phyloP scores from a whole-genome alignment of 2,113 vertebrate genomes.

The Erinaceus europaeus region DNA sequence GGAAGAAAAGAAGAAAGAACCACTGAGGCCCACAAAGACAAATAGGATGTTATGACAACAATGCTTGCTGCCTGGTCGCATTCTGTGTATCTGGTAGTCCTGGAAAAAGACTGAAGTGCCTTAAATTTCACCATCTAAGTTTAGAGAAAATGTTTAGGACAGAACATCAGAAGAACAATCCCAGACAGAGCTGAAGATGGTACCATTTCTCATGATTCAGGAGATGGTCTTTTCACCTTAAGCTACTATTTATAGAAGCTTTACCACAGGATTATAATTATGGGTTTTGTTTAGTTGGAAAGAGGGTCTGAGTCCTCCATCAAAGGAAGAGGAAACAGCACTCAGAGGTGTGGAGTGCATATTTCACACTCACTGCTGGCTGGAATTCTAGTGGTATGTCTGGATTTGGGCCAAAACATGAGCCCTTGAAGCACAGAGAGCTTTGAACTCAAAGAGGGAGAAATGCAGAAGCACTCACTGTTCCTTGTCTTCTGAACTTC shows the following conservation, averaged over 20 bases:
- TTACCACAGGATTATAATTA: constrained; percentile 49
- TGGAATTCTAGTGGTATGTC: not conserved
- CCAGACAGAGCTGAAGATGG: not conserved
- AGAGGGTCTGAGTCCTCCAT: constrained; percentile 39
- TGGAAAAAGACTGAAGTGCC: not conserved
- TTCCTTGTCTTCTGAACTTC: not conserved
- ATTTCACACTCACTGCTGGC: not conserved
- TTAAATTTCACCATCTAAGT: not conserved
- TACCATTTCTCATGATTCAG: constrained; percentile 13
- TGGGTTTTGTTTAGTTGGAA: constrained; percentile 48
- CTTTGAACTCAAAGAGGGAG: not conserved
- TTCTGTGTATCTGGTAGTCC: not conserved
- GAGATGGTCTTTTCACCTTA: constrained; percentile 43
- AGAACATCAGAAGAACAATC: not conserved
- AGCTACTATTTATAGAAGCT: constrained; percentile 56
- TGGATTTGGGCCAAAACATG: not conserved
- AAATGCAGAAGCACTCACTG: not conserved
- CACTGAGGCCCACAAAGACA: not conserved
- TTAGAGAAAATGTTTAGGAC: not conserved
- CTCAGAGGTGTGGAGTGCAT: constrained; percentile 10
- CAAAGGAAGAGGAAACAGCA: constrained; percentile 39
- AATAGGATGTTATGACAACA: not conserved
- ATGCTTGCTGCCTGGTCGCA: not conserved
- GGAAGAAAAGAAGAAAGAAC: not conserved
- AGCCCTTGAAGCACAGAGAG: not conserved